Evolutionary conservation across 2,888 invertebrate genomes (phyloP).

Genomic region (Aleiodes alternator): DNA sequence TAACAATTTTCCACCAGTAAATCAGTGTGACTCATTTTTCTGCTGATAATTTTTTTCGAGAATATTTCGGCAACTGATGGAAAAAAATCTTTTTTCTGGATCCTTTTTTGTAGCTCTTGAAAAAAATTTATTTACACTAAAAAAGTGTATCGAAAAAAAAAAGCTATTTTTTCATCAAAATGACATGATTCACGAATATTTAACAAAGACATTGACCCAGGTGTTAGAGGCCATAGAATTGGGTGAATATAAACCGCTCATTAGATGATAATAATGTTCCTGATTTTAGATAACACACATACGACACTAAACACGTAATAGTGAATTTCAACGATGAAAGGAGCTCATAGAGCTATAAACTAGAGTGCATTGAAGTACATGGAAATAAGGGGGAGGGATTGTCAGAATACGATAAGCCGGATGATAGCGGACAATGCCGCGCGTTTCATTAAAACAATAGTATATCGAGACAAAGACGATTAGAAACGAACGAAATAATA

Average conservation of each 20-base stretch:
- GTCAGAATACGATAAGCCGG: constrained; percentile 4
- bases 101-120: too few species aligned
- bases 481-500: background rate
- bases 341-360: background rate
- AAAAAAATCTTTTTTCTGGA: too few species aligned
- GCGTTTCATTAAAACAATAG: constrained; percentile 20
- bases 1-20: too few species aligned
- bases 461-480: constrained; percentile 3
- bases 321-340: constrained; percentile 5
- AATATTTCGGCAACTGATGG: too few species aligned
- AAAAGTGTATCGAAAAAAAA: too few species aligned
- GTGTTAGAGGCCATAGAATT: too few species aligned
- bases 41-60: too few species aligned
- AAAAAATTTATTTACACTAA: too few species aligned
- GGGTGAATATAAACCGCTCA: background rate
- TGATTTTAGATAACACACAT: constrained; percentile 1
- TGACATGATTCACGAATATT: too few species aligned
- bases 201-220: too few species aligned
- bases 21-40: too few species aligned
- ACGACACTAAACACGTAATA: background rate
- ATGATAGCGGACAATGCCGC: constrained; percentile 10
- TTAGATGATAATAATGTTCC: background rate
- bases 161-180: too few species aligned
- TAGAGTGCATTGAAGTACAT: constrained; percentile 10
- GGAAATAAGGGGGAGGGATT: background rate